Conservation (phyloP, 1,140 invertebrate genomes). For the Euwallacea similis region DNA sequence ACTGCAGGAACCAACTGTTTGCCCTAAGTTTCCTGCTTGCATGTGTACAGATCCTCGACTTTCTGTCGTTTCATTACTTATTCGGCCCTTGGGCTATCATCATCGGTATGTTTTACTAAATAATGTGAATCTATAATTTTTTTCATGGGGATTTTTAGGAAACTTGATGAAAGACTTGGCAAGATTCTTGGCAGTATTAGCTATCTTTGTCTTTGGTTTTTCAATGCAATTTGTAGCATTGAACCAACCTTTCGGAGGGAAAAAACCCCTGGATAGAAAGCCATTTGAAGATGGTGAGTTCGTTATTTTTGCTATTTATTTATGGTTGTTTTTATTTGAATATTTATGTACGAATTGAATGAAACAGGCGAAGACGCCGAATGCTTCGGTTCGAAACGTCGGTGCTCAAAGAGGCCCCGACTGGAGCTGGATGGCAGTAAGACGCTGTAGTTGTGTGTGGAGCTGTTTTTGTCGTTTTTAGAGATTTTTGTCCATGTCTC, state of each 20-base stretch:
- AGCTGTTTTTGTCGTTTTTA: no score
- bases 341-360: neutral
- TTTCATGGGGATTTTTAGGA: constrained; percentile 8
- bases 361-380: neutral
- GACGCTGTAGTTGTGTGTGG: no score
- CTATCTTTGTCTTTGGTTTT: constrained; percentile 98
- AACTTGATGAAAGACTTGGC: constrained; percentile 90
- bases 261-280: neutral
- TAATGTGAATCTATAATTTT: neutral
- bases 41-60: constrained; percentile 96
- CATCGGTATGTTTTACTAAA: constrained; percentile 60
- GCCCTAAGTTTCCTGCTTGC: constrained; percentile 91
- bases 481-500: no score
- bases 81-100: constrained; percentile 98
- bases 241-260: constrained; percentile 75
- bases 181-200: constrained; percentile 92
- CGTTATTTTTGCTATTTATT: neutral
- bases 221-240: constrained; percentile 96
- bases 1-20: constrained; percentile 94
- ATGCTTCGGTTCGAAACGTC: neutral
- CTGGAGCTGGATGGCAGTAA: no score
- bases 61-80: constrained; percentile 96
- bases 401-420: no score
- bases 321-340: neutral
- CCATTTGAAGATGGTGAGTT: constrained; percentile 73